These are phyloP conservation scores for Tricholauxania praeusta DNA, from an alignment of 2,888 invertebrate species.

Conservation along the genomic window DNA sequence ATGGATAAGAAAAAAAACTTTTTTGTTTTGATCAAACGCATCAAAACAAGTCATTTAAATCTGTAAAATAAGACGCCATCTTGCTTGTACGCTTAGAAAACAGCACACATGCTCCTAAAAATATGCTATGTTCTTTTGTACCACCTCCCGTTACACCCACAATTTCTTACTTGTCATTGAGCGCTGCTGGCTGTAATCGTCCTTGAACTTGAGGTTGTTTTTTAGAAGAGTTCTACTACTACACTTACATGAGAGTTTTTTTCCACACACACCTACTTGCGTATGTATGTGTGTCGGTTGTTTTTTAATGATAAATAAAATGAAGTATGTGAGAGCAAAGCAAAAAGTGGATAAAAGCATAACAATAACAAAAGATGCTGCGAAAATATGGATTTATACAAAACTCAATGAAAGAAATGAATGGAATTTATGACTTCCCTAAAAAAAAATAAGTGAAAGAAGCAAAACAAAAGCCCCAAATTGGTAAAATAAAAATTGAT, in stretches of 20 bases:
- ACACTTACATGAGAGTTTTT: no score
- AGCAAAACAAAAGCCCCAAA: no score
- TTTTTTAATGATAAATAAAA: conserved; percentile 4
- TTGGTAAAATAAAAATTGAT: no score
- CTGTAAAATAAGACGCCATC: conserved; percentile 17
- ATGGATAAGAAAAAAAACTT: no score
- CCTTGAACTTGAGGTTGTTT: conserved; percentile 21
- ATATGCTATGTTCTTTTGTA: not conserved
- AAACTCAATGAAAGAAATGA: no score
- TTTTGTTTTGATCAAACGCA: conserved; percentile 18
- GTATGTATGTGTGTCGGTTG: no score
- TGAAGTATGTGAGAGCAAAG: not conserved
- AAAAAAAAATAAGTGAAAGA: no score
- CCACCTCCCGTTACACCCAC: not conserved
- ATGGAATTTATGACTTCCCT: no score
- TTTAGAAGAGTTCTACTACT: not conserved
- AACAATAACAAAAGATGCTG: no score
- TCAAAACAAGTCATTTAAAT: conserved; percentile 23
- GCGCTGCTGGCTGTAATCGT: conserved; percentile 8
- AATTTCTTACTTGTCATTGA: not conserved
- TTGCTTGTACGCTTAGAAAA: not conserved
- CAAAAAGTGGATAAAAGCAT: no score
- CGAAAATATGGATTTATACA: no score
- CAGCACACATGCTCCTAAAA: conserved; percentile 8
- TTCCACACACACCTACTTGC: no score